A percentile compares a stretch with the other conserved stretches of the same genome.
These are phyloP conservation scores for Paguma larvata DNA, from an alignment of 2,797 vertebrate species.

Conservation along the genomic window DNA sequence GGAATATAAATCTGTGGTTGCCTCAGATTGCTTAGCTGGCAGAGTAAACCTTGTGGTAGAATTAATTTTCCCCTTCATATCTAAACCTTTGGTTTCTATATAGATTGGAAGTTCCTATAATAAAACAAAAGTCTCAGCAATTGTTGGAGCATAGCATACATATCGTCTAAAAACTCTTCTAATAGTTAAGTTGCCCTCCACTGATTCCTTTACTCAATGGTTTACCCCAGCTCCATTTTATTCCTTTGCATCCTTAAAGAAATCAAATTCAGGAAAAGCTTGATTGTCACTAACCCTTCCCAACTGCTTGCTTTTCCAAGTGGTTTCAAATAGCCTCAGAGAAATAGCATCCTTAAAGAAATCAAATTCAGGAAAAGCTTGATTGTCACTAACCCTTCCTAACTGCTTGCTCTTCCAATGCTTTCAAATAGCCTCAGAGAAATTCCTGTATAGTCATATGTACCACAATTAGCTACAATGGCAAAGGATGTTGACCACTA, in stretches of 20 bases:
- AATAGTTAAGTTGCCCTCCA: constrained; percentile 12
- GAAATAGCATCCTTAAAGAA: neutral
- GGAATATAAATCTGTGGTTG: constrained; percentile 49
- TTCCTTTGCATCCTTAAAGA: neutral
- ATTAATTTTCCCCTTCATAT: constrained; percentile 59
- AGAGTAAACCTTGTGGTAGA: neutral
- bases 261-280: neutral
- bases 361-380: neutral
- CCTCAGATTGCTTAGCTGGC: constrained; percentile 49
- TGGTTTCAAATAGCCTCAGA: constrained; percentile 13
- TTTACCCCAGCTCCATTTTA: neutral
- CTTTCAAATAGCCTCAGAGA: constrained; percentile 18
- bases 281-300: neutral
- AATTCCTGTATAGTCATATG: neutral
- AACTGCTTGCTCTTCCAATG: neutral
- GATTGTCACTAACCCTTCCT: neutral
- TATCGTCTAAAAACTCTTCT: constrained; percentile 17
- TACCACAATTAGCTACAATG: neutral
- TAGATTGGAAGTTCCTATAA: constrained; percentile 12
- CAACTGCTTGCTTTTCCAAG: neutral
- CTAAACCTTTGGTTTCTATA: constrained; percentile 30
- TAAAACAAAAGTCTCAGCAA: constrained; percentile 32
- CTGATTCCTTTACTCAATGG: neutral
- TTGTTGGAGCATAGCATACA: neutral
- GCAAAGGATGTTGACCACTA: neutral